Conservation (phyloP, 2,113 vertebrate genomes). For the Lepisosteus osseus region DNA sequence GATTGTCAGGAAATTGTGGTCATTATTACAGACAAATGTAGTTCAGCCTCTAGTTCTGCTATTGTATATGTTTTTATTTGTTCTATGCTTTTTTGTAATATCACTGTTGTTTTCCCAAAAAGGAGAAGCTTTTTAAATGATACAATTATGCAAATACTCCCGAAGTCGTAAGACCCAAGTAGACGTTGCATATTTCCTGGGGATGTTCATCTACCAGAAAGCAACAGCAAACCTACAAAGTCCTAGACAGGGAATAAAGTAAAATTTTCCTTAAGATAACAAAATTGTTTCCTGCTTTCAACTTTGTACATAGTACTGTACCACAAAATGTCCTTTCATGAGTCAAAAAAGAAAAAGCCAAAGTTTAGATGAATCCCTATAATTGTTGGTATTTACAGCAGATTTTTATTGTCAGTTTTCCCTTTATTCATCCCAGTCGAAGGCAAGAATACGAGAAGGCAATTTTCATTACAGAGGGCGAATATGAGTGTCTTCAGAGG, state of each 20-base stretch:
- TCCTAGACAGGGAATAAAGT: neutral
- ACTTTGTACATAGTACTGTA: neutral
- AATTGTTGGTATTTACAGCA: constrained; percentile 70
- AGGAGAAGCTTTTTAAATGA: neutral
- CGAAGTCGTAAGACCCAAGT: neutral
- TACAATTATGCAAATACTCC: neutral
- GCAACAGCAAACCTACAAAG: neutral
- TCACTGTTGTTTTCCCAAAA: neutral
- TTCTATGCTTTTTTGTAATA: constrained; percentile 45
- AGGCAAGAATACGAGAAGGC: constrained; percentile 77
- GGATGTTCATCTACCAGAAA: neutral
- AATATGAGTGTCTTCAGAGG: constrained; percentile 73
- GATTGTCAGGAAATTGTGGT: constrained; percentile 16
- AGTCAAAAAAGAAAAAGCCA: constrained; percentile 63
- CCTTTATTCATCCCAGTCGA: constrained; percentile 80
- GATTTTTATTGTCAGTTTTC: constrained; percentile 59
- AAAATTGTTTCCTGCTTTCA: neutral
- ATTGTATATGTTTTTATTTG: constrained; percentile 34
- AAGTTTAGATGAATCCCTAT: constrained; percentile 65
- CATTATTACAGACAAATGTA: constrained; percentile 4
- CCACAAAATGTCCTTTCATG: constrained; percentile 16
- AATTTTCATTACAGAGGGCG: constrained; percentile 72
- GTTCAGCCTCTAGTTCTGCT: neutral
- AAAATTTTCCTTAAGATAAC: too few species aligned
- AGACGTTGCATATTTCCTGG: neutral